These are phyloP conservation scores for Biston stratarius DNA, from an alignment of 2,888 invertebrate species.

Conservation along the genomic window DNA sequence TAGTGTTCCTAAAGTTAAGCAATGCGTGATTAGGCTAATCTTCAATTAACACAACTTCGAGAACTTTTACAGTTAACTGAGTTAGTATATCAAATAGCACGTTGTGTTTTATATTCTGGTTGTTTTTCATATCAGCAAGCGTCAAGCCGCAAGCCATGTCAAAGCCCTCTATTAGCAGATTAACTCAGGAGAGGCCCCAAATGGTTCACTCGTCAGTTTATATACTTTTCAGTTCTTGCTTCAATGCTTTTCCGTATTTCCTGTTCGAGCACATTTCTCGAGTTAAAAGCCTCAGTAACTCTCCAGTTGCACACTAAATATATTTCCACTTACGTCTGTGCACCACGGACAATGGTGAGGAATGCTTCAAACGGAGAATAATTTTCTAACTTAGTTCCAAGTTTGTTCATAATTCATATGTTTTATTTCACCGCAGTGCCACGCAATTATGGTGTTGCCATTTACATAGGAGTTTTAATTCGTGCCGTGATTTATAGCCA, in stretches of 20 bases:
- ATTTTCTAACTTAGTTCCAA: constrained; percentile 24
- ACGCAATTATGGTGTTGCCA: constrained; percentile 60
- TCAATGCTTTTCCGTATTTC: background rate
- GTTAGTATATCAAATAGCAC: too few species aligned
- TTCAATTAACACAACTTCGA: too few species aligned
- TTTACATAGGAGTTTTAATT: constrained; percentile 54
- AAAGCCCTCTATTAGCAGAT: too few species aligned
- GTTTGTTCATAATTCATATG: constrained; percentile 43
- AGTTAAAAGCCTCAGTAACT: background rate
- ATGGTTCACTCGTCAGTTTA: too few species aligned
- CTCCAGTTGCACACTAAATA: constrained; percentile 2
- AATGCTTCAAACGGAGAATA: constrained; percentile 29
- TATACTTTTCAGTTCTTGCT: too few species aligned
- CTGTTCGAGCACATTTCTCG: background rate
- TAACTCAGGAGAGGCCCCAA: too few species aligned
- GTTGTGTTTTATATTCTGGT: too few species aligned
- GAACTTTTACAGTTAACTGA: too few species aligned
- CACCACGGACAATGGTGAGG: constrained; percentile 24
- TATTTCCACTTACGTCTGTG: constrained; percentile 5
- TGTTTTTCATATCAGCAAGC: too few species aligned
- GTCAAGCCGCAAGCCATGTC: too few species aligned
- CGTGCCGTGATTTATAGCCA: background rate
- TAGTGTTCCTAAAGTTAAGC: too few species aligned
- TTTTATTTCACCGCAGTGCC: constrained; percentile 43
- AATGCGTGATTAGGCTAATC: too few species aligned